Evolutionary conservation across 2,113 vertebrate species (phyloP).

Genomic region (Carollia perspicillata): DNA sequence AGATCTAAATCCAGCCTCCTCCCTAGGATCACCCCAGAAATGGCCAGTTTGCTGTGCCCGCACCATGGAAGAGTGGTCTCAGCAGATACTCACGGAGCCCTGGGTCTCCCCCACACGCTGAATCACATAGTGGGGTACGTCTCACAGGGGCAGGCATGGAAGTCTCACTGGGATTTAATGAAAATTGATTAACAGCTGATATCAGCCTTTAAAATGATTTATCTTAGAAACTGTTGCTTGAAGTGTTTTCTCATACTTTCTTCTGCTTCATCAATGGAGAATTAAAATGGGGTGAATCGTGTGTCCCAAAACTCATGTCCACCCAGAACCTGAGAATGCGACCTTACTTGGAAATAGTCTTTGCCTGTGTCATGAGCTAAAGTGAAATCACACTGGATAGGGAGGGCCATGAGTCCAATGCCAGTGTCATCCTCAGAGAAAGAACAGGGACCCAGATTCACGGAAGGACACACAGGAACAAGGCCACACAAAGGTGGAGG

Average conservation of each 20-base stretch:
- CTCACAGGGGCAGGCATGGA: not conserved
- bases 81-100: accelerated
- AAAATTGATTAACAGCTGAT: not conserved
- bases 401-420: no score
- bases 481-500: not conserved
- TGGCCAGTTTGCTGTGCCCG: not conserved
- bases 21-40: not conserved
- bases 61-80: no score
- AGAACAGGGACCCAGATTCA: not conserved
- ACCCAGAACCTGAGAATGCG: not conserved
- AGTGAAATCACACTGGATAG: not conserved
- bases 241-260: not conserved
- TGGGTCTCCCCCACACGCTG: no score
- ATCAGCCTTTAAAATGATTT: not conserved
- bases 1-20: not conserved
- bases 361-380: not conserved
- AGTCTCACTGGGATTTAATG: not conserved
- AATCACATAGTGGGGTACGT: accelerated
- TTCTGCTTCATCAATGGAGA: not conserved
- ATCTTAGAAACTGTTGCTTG: not conserved
- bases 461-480: not conserved
- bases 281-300: not conserved
- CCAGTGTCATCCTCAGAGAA: not conserved
- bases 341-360: not conserved
- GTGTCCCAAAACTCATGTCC: not conserved